Evolutionary conservation across 2,797 vertebrate species (phyloP), one percentile per base, ranked within the genome.

Genomic region (Coracias cyanogaster): DNA sequence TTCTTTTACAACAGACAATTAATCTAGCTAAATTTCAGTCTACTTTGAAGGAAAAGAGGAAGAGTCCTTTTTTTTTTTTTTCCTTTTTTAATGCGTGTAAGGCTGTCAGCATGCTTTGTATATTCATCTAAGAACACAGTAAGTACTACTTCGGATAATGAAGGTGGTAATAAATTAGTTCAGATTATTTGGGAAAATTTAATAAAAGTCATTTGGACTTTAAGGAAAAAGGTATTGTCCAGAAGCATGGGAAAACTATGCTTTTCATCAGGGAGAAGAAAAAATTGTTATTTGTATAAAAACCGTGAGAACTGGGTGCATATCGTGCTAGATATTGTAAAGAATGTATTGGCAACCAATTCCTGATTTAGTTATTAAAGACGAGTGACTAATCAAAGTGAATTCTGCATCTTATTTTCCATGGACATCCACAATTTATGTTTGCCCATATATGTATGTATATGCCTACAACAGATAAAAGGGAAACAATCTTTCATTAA

Each of bases 91-190:
- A 41, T 49, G 7, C 2, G 69, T 60, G 12, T 64, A 49, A 89
- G 16, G 15, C 13, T 77, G 35, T 35, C 45, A 39, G 15, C 9
- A 55, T 18, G 41, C 13, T 77, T 61, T 85, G 12, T 49, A 25
- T 31, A 16, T 31, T 39, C 21, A 67, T 26, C 41, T 51, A 57
- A 79, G 46, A 45, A 57, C 18, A 39, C 0, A 0, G 0, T 37
- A 51, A 61, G 11, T n/a, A 17, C 10, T 65, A 3, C 45, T 82
- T 15, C 70, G 20, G n/a, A 43, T 41, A 78, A 62, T 29, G 15
- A 76, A 72, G 24, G 35, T 35, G 18, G 2, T 37, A 82, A 39
- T 58, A 82, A 82, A 77, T 86, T 4, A 58, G 26, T 9, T 15
- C 10, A 43, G 33, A 35, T 33, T 82, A 33, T 73, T 66, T 4